A percentile compares a stretch with the other conserved stretches of the same genome.
Evolutionary conservation across 1,140 invertebrate species (phyloP).

Genomic region (Bilobella aurantiaca): DNA sequence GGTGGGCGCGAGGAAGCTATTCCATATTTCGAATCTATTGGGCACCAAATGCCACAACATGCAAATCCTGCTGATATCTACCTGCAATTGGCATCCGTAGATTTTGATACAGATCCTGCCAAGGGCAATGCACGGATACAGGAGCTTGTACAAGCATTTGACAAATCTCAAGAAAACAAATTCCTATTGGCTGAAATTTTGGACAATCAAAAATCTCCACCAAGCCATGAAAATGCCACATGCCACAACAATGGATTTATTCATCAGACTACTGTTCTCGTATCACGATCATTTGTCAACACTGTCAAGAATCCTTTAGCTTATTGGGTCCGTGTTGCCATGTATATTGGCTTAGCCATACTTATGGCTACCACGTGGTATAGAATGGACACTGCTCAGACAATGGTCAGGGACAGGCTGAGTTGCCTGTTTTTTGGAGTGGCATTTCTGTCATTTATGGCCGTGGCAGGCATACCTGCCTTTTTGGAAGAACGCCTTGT

Average conservation of each 20-base stretch:
- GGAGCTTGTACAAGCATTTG: background rate
- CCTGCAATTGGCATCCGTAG: background rate
- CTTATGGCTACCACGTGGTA: slow-evolving; percentile 2
- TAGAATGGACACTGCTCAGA: background rate
- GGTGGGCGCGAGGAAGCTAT: slow-evolving; percentile 36
- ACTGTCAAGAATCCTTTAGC: slow-evolving; percentile 3
- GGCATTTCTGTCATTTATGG: slow-evolving; percentile 1
- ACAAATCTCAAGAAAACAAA: background rate
- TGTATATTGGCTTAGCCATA: background rate
- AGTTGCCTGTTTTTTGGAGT: background rate
- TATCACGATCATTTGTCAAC: slow-evolving; percentile 1
- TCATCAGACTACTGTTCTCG: background rate
- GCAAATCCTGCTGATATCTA: background rate
- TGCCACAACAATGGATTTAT: background rate
- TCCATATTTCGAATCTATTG: background rate
- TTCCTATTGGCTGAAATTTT: background rate
- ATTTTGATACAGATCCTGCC: background rate
- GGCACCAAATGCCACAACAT: background rate
- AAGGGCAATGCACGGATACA: background rate
- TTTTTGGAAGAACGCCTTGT: slow-evolving; percentile 6
- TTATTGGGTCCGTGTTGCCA: background rate
- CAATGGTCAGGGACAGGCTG: background rate
- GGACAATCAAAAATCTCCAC: background rate
- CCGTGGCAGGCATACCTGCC: background rate
- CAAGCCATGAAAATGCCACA: background rate